Conservation (phyloP, 2,113 vertebrate species). For the Gorsachius goisagi region DNA sequence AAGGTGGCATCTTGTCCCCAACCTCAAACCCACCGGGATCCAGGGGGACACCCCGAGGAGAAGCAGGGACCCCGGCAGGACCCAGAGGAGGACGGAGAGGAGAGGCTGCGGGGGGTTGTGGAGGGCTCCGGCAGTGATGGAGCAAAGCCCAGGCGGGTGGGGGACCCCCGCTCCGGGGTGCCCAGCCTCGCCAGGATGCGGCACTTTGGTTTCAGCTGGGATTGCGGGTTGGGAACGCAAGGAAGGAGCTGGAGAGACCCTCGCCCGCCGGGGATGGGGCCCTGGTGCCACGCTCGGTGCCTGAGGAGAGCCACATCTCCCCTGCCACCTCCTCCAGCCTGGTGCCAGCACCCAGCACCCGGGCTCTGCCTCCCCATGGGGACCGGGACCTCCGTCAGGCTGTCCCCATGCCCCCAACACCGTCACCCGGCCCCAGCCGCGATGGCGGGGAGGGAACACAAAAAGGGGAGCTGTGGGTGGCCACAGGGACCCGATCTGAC, state of each 20-base stretch:
- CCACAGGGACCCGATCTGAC: rapidly evolving
- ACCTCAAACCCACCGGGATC: neutral
- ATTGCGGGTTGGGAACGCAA: neutral
- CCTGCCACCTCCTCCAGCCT: neutral
- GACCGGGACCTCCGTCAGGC: neutral
- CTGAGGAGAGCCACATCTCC: neutral
- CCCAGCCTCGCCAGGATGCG: neutral
- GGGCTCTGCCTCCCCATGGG: neutral
- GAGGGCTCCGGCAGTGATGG: neutral
- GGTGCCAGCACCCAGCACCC: neutral
- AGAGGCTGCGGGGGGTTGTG: neutral
- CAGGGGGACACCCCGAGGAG: neutral
- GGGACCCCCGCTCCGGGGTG: neutral
- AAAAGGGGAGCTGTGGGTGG: neutral
- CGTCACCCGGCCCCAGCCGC: rapidly evolving
- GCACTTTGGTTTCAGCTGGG: conserved; percentile 53
- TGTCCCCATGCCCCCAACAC: neutral
- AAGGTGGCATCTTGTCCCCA: neutral
- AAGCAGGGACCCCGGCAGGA: neutral
- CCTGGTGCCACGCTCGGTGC: neutral
- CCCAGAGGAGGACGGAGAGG: neutral
- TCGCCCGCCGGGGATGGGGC: rapidly evolving
- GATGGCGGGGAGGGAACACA: rapidly evolving
- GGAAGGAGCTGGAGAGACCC: neutral
- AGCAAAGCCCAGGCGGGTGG: neutral